A percentile compares a stretch with the other conserved stretches of the same genome.
phyloP scores from a whole-genome alignment of 2,888 invertebrate genomes.

The Microplitis deprimator region DNA sequence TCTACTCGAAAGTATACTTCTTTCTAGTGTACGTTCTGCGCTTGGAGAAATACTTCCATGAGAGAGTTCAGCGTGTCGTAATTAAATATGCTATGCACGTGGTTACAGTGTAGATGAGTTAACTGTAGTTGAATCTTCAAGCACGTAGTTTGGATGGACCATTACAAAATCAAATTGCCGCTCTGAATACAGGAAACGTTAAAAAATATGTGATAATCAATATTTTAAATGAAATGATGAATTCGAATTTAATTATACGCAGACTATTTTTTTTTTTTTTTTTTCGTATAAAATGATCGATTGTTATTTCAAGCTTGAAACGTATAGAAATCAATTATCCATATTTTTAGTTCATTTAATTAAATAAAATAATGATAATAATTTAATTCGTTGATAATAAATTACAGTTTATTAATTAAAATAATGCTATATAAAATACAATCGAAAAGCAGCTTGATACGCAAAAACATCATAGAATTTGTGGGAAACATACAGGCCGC shows the following conservation, averaged over 20 bases:
- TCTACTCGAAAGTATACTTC: conserved; percentile 16
- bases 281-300: not conserved
- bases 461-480: conserved; percentile 31
- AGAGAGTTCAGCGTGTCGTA: conserved; percentile 35
- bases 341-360: not conserved
- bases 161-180: conserved; percentile 15
- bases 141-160: conserved; percentile 28
- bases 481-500: conserved; percentile 42
- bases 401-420: not conserved
- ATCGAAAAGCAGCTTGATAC: not conserved
- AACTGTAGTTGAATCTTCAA: conserved; percentile 36
- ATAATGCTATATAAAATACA: not conserved
- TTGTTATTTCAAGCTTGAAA: not conserved
- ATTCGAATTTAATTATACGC: too few species aligned
- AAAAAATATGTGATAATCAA: not conserved
- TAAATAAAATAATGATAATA: not conserved
- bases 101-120: conserved; percentile 41
- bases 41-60: conserved; percentile 35
- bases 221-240: not conserved
- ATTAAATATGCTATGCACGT: conserved; percentile 49
- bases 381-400: not conserved
- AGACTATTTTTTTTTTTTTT: not conserved
- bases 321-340: not conserved
- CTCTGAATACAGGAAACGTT: not conserved
- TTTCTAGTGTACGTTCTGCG: conserved; percentile 36